A percentile compares a stretch with the other conserved stretches of the same genome.
phyloP scores from a whole-genome alignment of 2,888 invertebrate genomes.

The Temnothorax ravouxi region DNA sequence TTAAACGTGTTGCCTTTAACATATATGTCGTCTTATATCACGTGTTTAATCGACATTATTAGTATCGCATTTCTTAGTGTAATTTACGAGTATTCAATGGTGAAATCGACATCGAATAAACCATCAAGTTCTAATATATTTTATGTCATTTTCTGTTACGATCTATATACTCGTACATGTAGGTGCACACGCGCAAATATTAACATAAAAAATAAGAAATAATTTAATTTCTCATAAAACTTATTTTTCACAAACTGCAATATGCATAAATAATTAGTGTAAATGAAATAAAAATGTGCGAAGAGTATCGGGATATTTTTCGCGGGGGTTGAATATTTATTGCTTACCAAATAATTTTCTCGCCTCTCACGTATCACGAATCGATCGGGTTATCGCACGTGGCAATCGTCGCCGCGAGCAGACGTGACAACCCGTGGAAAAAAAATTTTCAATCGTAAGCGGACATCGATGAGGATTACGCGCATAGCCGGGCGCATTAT shows the following conservation, averaged over 20 bases:
- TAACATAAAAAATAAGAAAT: neutral
- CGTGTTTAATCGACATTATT: constrained; percentile 30
- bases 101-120: neutral
- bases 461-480: constrained; percentile 78
- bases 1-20: constrained; percentile 21
- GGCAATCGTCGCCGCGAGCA: constrained; percentile 63
- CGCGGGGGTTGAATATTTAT: neutral
- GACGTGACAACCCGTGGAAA: constrained; percentile 63
- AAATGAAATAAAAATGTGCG: neutral
- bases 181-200: too few species aligned
- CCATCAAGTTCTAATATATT: constrained; percentile 14
- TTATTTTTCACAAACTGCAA: neutral
- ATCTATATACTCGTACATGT: neutral
- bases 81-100: constrained; percentile 32
- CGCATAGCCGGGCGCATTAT: constrained; percentile 63
- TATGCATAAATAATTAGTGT: neutral
- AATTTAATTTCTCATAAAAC: neutral
- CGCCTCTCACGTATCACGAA: constrained; percentile 53
- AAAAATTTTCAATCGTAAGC: constrained; percentile 54
- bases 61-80: neutral
- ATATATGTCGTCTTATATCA: constrained; percentile 2
- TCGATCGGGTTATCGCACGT: constrained; percentile 57
- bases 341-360: constrained; percentile 37
- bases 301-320: neutral
- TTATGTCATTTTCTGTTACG: neutral